Evolutionary conservation across 2,797 vertebrate genomes (phyloP), one percentile per base, ranked within the genome.

Genomic region (Vipera ursinii): DNA sequence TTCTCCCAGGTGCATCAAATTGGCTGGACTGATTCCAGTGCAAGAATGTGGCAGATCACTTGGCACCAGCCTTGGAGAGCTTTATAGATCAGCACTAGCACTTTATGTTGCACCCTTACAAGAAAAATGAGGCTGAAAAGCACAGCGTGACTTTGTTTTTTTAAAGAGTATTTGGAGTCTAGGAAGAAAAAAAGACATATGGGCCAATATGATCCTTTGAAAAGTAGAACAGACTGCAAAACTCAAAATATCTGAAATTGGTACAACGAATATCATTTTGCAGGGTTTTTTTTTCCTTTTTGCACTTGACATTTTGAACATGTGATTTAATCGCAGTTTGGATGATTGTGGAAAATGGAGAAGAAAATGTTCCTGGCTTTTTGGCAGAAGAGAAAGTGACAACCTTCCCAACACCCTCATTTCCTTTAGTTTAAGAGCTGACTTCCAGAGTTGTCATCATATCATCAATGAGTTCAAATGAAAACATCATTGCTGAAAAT

Each of bases 271-370:
- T 65, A 93, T 89, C 91, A 1, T 93, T 93, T 94, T 85, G 73
- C 89, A 87, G 73, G 56, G 61, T 93, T 93, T 78, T 90, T 85
- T 32, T 78, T 94, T 63, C 63, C 55, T 93, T 91, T 87, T 91
- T 88, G n/a, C 86, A 89, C 73, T 95, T 92, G 89, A 92, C n/a
- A 17, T 56, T 94, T 95, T 95, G 95, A 93, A 88, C 91, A 17
- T 93, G 93, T 91, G 93, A 95, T 96, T 96, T 95, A 94, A 92
- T 94, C 94, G 94, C 96, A 94, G 93, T 95, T 96, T 96, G 95
- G 95, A 95, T 4, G 2, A 93, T 94, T 92, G 89, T 55, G 3
- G 61, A 94, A 94, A 93, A 92, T 69, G 69, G 28, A 51, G 93
- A 94, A 96, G 92, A 96, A 97, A 96, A 94, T 95, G 94, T 92